Evolutionary conservation across 37 sponge, comb jelly and placozoan genomes (phyloP).

Genomic region (Hexactinellida sp.): DNA sequence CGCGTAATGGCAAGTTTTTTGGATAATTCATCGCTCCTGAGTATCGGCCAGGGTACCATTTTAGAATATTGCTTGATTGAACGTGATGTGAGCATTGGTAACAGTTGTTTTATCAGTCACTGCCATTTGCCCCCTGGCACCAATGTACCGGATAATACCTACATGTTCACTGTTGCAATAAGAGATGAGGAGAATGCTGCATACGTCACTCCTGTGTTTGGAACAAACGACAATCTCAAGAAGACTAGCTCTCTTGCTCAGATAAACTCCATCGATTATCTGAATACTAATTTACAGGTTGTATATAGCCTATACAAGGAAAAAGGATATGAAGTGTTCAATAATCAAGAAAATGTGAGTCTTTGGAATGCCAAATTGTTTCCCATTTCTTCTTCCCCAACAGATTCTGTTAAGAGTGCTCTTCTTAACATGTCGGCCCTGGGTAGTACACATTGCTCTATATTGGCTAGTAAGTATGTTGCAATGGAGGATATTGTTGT

Average conservation of each 20-base stretch:
- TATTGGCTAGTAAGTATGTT: not conserved
- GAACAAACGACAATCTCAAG: not conserved
- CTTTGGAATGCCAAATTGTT: constrained; percentile 52
- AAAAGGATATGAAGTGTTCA: not conserved
- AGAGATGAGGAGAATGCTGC: not conserved
- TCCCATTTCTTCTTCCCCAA: constrained; percentile 31
- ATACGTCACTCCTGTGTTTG: not conserved
- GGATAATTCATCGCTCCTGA: not conserved
- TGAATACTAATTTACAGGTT: not conserved
- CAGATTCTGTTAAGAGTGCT: constrained; percentile 26
- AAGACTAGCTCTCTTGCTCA: not conserved
- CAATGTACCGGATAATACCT: not conserved
- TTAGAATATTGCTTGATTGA: constrained; percentile 11
- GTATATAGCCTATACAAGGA: not conserved
- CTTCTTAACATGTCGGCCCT: not conserved
- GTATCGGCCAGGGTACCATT: not conserved
- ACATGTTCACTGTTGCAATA: not conserved
- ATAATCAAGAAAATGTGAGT: not conserved
- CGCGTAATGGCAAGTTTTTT: not conserved
- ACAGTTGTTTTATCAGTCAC: not conserved
- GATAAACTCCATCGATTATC: not conserved
- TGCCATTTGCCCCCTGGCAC: not conserved
- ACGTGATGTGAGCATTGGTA: not conserved
- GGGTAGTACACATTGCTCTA: not conserved
- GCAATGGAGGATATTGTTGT: not conserved